Percentiles rank a stretch among this genome's conserved stretches.
Conservation (phyloP, 2,113 vertebrate genomes). For the Mystacornis crossleyi region DNA sequence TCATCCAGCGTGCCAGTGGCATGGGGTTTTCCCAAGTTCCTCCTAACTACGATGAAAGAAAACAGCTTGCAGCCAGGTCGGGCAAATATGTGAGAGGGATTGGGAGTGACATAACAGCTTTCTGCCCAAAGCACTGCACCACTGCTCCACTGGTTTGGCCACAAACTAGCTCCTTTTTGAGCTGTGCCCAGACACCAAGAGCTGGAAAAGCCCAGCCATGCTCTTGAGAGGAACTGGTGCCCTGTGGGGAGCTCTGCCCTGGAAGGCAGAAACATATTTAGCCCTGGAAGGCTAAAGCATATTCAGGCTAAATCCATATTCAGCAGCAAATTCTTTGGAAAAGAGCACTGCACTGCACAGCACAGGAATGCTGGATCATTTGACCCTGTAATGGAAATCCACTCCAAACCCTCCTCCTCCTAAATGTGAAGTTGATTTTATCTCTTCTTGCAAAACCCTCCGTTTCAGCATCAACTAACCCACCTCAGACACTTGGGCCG, state of each 20-base stretch:
- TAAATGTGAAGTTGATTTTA: background rate
- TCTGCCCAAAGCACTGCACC: background rate
- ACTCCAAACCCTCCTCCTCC: background rate
- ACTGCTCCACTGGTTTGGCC: background rate
- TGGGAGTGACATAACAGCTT: background rate
- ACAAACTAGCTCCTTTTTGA: background rate
- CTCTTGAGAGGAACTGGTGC: background rate
- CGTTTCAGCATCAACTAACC: background rate
- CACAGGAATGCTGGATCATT: background rate
- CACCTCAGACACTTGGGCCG: background rate
- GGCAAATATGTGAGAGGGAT: background rate
- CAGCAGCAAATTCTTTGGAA: background rate
- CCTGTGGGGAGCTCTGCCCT: background rate
- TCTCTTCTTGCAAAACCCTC: conserved; percentile 43
- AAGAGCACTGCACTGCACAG: background rate
- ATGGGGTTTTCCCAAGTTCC: background rate
- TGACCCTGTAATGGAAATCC: background rate
- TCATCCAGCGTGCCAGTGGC: background rate
- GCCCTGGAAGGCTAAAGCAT: background rate
- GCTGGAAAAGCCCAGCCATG: background rate
- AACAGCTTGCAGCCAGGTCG: background rate
- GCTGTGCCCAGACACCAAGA: background rate
- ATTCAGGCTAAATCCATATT: background rate
- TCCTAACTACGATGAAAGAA: background rate
- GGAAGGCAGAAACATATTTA: background rate